phyloP scores from a whole-genome alignment of 2,113 vertebrate species.

The Octodon degus region DNA sequence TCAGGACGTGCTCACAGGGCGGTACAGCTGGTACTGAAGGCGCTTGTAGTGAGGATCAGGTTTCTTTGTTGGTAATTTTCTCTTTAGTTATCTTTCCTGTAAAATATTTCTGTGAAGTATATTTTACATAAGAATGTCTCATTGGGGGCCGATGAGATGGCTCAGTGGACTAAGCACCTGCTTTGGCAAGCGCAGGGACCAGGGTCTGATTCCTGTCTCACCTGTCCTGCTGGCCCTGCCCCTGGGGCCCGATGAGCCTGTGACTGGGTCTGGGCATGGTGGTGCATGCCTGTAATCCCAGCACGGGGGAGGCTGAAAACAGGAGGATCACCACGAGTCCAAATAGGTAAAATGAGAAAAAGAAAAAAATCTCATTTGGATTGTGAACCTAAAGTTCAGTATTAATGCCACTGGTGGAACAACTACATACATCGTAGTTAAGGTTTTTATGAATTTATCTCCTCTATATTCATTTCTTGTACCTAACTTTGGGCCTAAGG shows the following conservation, averaged over 20 bases:
- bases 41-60: neutral
- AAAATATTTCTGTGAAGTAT: neutral
- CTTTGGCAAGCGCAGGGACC: no score
- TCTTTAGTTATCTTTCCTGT: neutral
- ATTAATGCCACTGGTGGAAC: neutral
- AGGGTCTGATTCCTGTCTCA: no score
- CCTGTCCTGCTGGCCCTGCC: no score
- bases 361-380: neutral
- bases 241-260: no score
- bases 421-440: neutral
- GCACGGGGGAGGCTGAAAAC: no score
- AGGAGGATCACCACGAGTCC: no score
- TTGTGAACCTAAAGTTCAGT: neutral
- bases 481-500: neutral
- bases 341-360: no score
- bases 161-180: no score
- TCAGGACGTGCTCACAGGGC: neutral
- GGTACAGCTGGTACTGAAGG: neutral
- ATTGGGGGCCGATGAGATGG: neutral
- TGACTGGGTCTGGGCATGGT: no score
- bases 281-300: no score
- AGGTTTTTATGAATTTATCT: neutral
- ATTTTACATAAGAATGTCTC: neutral
- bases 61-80: conserved; percentile 42
- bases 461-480: conserved; percentile 11